Conservation (phyloP, 2,797 vertebrate species). For the Hydrocynus forskahlii region DNA sequence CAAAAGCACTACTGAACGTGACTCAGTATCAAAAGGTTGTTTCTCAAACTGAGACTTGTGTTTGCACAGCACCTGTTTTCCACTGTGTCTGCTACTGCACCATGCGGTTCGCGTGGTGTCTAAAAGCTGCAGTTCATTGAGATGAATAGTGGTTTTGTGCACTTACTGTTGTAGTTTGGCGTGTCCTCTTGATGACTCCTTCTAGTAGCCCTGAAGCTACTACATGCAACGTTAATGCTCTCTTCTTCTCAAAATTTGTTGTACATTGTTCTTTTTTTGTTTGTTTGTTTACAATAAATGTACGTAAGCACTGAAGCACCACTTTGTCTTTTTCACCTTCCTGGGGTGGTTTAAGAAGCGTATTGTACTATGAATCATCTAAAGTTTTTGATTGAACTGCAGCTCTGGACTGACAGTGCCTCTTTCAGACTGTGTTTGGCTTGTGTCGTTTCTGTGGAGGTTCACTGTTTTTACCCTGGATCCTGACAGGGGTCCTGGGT, state of each 20-base stretch:
- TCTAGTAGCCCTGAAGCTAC: constrained; percentile 80
- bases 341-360: constrained; percentile 11
- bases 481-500: constrained; percentile 21
- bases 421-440: constrained; percentile 29
- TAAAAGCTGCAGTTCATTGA: constrained; percentile 61
- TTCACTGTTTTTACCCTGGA: constrained; percentile 33
- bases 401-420: constrained; percentile 44
- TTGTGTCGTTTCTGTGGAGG: constrained; percentile 41
- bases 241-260: constrained; percentile 78
- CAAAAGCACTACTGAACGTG: constrained; percentile 76
- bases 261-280: constrained; percentile 71
- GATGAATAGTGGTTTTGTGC: constrained; percentile 78
- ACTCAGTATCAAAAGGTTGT: constrained; percentile 72
- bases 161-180: constrained; percentile 79
- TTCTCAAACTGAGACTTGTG: constrained; percentile 77
- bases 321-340: constrained; percentile 33
- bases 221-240: constrained; percentile 76
- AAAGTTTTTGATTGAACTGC: constrained; percentile 33
- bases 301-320: constrained; percentile 67
- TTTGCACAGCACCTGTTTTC: constrained; percentile 82
- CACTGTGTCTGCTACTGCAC: constrained; percentile 89
- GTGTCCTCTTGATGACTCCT: constrained; percentile 76
- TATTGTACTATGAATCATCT: constrained; percentile 33
- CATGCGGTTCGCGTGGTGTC: constrained; percentile 83
- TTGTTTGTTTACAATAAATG: constrained; percentile 87